Base-by-base conservation (phyloP, 1,140 invertebrate species). In the Diorhabda carinulata region DNA sequence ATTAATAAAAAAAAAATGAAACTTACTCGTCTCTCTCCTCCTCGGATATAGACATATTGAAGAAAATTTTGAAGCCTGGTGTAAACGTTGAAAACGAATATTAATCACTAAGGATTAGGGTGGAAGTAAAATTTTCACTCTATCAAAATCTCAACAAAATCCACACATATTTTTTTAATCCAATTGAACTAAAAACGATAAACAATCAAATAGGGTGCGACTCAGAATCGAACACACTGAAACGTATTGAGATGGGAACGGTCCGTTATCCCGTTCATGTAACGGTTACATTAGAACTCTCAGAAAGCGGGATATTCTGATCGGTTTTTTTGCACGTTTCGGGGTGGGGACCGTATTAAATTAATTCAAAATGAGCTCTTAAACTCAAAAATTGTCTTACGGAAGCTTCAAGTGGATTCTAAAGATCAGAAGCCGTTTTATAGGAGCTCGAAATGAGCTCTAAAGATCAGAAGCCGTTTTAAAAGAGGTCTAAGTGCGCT, bases 21-120 rank as follows among this genome's bases (percentile, higher is more conserved):
- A 84, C 84, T 84, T 79, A 85, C 84, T 85, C 83, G 74, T 85
- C 84, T 66, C 81, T 71, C 75, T 84, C 83, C 76, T 85, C 84
- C 70, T 85, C 84, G n/a, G 82, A 83, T 5, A 83, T 72, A 61
- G 82, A 84, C 74, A 82, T 80, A 57, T 52, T 52, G 47, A 52
- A n/a, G n/a, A n/a, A 52, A 52, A 52, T 52, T 2, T n/a, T 52
- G 47, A 52, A 52, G n/a, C 25, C 25, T 25, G 25, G 25, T 1
- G 25, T 0, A 25, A 25, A 25, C 25, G 25, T 25, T 1, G 25
- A 25, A 25, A 25, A 25, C 25, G 25, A 25, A 25, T 25, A 25
- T 25, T 25, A 25, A 25, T 25, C 25, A 25, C 25, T 25, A 25
- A 25, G 25, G 25, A 25, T 25, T 25, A 25, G 25, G 25, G 25